phyloP scores from a whole-genome alignment of 2,113 vertebrate species.

The Laticauda colubrina region DNA sequence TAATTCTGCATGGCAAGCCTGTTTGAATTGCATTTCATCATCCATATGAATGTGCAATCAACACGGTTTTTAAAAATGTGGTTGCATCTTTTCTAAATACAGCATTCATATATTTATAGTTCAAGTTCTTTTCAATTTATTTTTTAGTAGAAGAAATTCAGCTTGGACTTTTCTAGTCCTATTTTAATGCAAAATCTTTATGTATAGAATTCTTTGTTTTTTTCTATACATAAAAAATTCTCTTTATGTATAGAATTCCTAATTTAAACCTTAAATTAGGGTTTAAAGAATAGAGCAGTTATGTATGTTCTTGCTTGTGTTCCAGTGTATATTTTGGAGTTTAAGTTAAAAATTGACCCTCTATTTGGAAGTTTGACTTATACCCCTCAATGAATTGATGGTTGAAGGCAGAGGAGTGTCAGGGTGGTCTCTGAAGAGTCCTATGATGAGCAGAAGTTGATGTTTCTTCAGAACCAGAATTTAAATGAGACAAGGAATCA shows the following conservation, averaged over 20 bases:
- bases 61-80: background rate
- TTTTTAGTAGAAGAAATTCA: conserved; percentile 2
- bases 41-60: background rate
- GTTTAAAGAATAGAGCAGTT: background rate
- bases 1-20: background rate
- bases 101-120: background rate
- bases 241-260: background rate
- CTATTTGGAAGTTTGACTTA: background rate
- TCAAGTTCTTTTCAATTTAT: background rate
- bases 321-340: background rate
- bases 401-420: background rate
- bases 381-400: background rate
- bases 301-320: background rate
- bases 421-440: background rate
- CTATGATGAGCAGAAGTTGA: background rate
- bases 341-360: background rate
- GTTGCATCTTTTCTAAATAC: background rate
- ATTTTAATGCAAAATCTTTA: background rate
- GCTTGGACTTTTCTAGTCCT: background rate
- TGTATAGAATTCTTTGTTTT: background rate
- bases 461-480: background rate
- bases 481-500: background rate
- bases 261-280: background rate
- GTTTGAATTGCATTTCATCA: conserved; percentile 1
- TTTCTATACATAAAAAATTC: too few relatives aligned